These are phyloP conservation scores for Diplodus puntazzo DNA, from an alignment of 2,797 vertebrate species.

Conservation along the genomic window DNA sequence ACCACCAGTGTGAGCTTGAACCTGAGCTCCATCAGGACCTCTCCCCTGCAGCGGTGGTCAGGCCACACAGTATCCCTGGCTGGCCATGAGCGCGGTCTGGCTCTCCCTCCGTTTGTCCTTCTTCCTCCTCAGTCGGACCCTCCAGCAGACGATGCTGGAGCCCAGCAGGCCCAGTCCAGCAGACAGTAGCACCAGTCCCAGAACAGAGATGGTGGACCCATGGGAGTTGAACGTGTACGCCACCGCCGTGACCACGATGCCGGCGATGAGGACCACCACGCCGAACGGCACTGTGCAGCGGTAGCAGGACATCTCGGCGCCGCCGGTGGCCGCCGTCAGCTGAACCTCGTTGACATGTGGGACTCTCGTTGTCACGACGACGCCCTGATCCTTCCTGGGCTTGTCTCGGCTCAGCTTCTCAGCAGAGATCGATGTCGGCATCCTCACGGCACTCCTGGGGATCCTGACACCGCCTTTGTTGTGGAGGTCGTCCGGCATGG, in stretches of 20 bases:
- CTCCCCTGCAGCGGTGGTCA: constrained; percentile 12
- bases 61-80: constrained; percentile 63
- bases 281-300: constrained; percentile 92
- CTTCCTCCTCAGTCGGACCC: constrained; percentile 83
- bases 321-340: constrained; percentile 91
- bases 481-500: constrained; percentile 86
- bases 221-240: constrained; percentile 94
- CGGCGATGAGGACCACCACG: constrained; percentile 90
- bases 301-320: constrained; percentile 92
- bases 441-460: constrained; percentile 60
- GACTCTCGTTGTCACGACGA: constrained; percentile 61
- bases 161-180: constrained; percentile 88
- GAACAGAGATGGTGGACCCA: constrained; percentile 91
- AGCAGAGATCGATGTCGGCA: background rate
- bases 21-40: background rate
- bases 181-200: constrained; percentile 90
- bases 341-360: constrained; percentile 89
- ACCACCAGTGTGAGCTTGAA: background rate
- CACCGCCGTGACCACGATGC: constrained; percentile 89
- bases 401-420: constrained; percentile 86
- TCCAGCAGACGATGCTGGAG: constrained; percentile 91
- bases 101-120: constrained; percentile 89
- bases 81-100: constrained; percentile 89
- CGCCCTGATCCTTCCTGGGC: constrained; percentile 37
- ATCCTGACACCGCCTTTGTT: constrained; percentile 82